These are phyloP conservation scores for Chouioia cunea DNA, from an alignment of 2,888 invertebrate genomes.

Conservation along the genomic window DNA sequence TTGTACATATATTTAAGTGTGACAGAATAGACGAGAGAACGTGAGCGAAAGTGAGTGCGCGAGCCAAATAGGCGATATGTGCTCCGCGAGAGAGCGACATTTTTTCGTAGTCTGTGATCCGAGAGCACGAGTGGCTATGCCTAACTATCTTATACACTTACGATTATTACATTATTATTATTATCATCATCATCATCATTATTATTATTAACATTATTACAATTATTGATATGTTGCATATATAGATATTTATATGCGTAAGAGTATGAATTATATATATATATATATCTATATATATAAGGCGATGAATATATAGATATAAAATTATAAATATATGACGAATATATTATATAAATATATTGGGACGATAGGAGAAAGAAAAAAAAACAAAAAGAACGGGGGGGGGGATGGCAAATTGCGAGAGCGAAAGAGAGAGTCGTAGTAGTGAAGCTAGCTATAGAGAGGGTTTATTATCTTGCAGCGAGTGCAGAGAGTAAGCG, in stretches of 20 bases:
- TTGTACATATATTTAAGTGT: slow-evolving; percentile 25
- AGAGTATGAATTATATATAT: slow-evolving; percentile 50
- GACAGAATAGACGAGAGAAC: background rate
- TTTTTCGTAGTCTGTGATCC: slow-evolving; percentile 65
- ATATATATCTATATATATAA: slow-evolving; percentile 13
- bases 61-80: background rate
- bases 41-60: background rate
- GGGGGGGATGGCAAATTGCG: too few species aligned
- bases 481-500: slow-evolving; percentile 53
- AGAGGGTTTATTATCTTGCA: slow-evolving; percentile 58
- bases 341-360: slow-evolving; percentile 41
- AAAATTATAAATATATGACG: slow-evolving; percentile 24
- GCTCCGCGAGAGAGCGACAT: background rate
- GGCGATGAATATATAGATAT: slow-evolving; percentile 30
- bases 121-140: slow-evolving; percentile 68
- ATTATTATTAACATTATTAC: slow-evolving; percentile 11
- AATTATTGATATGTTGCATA: slow-evolving; percentile 63
- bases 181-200: too few species aligned
- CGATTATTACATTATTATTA: slow-evolving; percentile 60
- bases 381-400: slow-evolving; percentile 43
- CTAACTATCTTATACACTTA: slow-evolving; percentile 61
- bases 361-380: slow-evolving; percentile 20
- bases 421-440: slow-evolving; percentile 54
- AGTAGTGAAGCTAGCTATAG: slow-evolving; percentile 62
- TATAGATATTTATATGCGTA: slow-evolving; percentile 56